Conservation (phyloP, 2,888 invertebrate genomes). For the Furcula furcula region DNA sequence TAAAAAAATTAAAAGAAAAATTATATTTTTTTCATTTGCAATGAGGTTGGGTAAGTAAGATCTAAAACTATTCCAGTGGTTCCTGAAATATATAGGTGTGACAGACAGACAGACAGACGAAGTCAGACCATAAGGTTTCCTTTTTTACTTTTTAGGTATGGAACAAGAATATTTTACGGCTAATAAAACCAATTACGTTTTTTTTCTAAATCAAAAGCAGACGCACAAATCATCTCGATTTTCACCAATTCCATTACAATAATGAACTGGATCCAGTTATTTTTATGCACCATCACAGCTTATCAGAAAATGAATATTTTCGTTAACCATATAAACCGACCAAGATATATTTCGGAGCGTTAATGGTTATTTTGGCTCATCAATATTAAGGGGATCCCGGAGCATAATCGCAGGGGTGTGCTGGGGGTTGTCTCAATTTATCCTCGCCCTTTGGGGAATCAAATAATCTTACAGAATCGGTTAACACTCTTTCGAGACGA, state of each 20-base stretch:
- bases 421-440: constrained; percentile 32
- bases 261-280: not conserved
- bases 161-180: too few species aligned
- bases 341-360: constrained; percentile 9
- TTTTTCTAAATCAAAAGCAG: too few species aligned
- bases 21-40: too few species aligned
- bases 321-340: not conserved
- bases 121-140: too few species aligned
- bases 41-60: too few species aligned
- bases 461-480: constrained; percentile 48
- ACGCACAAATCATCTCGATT: too few species aligned
- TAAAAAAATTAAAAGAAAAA: too few species aligned
- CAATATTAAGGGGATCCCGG: constrained; percentile 41
- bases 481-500: constrained; percentile 38
- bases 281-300: not conserved
- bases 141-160: too few species aligned
- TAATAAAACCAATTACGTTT: too few species aligned
- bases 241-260: not conserved
- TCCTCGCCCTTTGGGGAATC: constrained; percentile 37
- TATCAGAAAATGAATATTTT: constrained; percentile 2
- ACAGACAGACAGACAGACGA: too few species aligned
- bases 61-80: too few species aligned
- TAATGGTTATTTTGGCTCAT: constrained; percentile 40
- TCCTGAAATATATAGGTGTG: too few species aligned
- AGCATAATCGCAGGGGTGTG: constrained; percentile 35